These are phyloP conservation scores for Euleptes europaea DNA, from an alignment of 2,113 vertebrate genomes.

Conservation along the genomic window DNA sequence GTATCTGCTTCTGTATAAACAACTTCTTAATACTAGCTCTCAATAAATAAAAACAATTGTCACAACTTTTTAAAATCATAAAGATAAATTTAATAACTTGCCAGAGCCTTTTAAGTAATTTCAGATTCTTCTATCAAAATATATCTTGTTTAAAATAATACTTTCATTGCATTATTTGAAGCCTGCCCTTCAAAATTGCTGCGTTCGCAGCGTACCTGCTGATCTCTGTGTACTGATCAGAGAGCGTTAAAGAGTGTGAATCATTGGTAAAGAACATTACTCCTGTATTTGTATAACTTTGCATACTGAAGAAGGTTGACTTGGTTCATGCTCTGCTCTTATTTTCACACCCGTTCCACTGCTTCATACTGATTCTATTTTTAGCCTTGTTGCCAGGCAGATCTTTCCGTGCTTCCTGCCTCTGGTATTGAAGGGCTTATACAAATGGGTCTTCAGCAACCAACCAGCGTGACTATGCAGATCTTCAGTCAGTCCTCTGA, in stretches of 20 bases:
- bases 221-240: rapidly evolving
- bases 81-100: not conserved
- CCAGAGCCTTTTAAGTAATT: not conserved
- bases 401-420: slow-evolving; percentile 40
- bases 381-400: slow-evolving; percentile 72
- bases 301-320: rapidly evolving
- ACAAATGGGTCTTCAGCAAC: slow-evolving; percentile 47
- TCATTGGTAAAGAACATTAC: rapidly evolving
- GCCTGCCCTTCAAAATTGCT: rapidly evolving
- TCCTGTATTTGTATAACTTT: rapidly evolving
- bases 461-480: slow-evolving; percentile 70
- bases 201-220: rapidly evolving
- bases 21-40: not conserved
- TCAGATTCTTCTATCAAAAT: not conserved
- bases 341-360: slow-evolving; percentile 12
- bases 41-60: not conserved
- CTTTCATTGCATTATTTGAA: rapidly evolving
- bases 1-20: not conserved
- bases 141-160: rapidly evolving
- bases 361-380: slow-evolving; percentile 45
- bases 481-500: slow-evolving; percentile 18
- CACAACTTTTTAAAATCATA: not conserved
- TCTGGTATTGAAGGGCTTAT: slow-evolving; percentile 52
- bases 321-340: slow-evolving; percentile 25
- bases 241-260: not conserved